Evolutionary conservation across 2,888 invertebrate species (phyloP), one percentile per base, ranked within the genome.

Genomic region (Sabatieria punctata): DNA sequence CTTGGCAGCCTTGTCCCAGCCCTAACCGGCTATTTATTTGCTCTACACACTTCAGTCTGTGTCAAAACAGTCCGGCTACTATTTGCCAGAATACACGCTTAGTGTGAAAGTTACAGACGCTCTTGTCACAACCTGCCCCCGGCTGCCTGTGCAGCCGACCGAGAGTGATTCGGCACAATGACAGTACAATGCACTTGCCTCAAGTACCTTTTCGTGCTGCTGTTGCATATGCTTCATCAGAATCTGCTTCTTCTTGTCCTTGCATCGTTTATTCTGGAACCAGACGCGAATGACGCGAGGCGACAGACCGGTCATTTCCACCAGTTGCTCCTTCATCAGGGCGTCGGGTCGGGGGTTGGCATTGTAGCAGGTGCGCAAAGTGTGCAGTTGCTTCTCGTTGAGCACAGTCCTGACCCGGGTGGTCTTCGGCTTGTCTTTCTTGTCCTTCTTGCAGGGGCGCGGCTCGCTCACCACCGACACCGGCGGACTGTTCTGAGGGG

Each of bases 301-400:
- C 61, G 86, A 89, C 44, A 97, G 77, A 0, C 86, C 80, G 18
- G 97, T 97, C 93, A 95, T 91, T 72, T 97, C 95, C 37, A 93
- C 93, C 52, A 97, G 77, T 68, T 95, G 93, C 69, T 97, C 97
- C 73, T 97, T 97, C 86, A 93, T 89, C 51, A 95, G 77, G 36
- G 97, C 95, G 71, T 97, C 97, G 35, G 97, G 97, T 44, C 97
- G 76, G 48, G 95, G 91, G 72, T 97, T 97, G 48, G 89, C 88
- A 49, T 82, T 82, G 73, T 97, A 97, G 71, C 93, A 95, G 52
- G 89, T 91, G 72, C 93, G 78, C 59, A 97, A 74, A 6, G 93
- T 97, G 71, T 91, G 89, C 57, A 97, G 74, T 68, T 97, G 97
- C 68, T 91, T 91, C 71, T 97, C 97, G 70, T 93, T 97, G 51